Base-by-base conservation (phyloP, 2,113 vertebrate genomes). In the Dipodomys spectabilis region DNA sequence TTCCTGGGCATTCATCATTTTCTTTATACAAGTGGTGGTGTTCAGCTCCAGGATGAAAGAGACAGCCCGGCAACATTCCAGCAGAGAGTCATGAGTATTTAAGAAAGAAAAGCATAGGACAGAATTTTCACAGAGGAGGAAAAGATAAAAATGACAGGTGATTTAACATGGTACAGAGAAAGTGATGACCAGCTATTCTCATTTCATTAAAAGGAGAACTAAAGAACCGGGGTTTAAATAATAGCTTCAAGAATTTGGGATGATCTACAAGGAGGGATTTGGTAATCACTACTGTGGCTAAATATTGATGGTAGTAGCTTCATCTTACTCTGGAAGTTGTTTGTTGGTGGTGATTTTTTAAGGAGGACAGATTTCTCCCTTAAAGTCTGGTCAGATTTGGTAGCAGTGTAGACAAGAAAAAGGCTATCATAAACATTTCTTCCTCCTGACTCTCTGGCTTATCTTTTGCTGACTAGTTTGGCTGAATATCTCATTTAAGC, bases 21-120 rank as follows among this genome's bases (percentile, higher is more conserved):
- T 86, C 57, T 77, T 94, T 92, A 93, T 91, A 75, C 83, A 82
- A 49, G 49, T 12, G 57, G n/a, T 65, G 62, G 62, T 84, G 32
- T 84, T 82, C 74, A 91, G n/a, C 32, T 67, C 32, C 8, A 32
- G 32, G 39, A 86, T 77, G 13, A 86, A 94, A 92, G 53, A 82
- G 45, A 90, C 45, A 78, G 44, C 57, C 69, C 11, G 78, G 84
- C 25, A 69, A 75, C 75, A 71, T 87, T 60, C 32, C 25, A 35
- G 57, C 65, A 87, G 65, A 86, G 30, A 64, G 9, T 64, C 69
- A 68, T 45, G 71, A 45, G 30, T 81, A 45, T 39, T 93, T 79
- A 67, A 49, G 65, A 92, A 79, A 62, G 60, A 22, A 62, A 62
- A 6, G 7, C 5, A 62, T 62, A 68, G 32, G 92, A 72, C 1